phyloP scores from a whole-genome alignment of 53 echinoderm and acorn worm species.

The Luidia sarsii region DNA sequence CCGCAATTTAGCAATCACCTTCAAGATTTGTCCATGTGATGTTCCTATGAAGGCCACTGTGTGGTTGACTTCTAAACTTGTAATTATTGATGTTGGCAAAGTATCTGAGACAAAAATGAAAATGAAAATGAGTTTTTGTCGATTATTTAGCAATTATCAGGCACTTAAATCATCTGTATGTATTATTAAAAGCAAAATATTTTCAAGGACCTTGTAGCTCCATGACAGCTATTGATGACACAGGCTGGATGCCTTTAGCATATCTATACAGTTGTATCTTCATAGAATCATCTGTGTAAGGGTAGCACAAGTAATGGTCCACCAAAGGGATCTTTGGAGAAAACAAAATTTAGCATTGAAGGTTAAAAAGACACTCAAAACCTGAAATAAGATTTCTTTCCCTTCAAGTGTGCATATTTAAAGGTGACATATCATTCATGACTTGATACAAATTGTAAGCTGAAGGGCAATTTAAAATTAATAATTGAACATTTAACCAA shows the following conservation, averaged over 20 bases:
- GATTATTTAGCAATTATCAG: background rate
- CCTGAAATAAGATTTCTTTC: too few relatives aligned
- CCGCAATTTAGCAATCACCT: too few relatives aligned
- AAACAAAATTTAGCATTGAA: too few relatives aligned
- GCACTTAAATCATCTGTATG: background rate
- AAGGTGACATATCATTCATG: too few relatives aligned
- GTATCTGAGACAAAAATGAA: background rate
- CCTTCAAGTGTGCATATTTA: too few relatives aligned
- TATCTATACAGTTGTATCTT: background rate
- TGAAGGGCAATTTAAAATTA: too few relatives aligned
- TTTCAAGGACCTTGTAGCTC: background rate
- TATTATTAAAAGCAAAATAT: background rate
- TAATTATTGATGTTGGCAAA: constrained; percentile 44
- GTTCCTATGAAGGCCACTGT: constrained; percentile 81
- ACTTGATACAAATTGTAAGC: too few relatives aligned
- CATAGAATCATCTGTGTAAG: too few relatives aligned
- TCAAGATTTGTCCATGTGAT: constrained; percentile 62
- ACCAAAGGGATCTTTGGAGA: too few relatives aligned
- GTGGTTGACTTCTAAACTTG: constrained; percentile 48
- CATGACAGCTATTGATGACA: constrained; percentile 14
- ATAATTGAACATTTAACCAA: too few relatives aligned
- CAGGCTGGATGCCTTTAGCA: constrained; percentile 7
- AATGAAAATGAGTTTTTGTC: background rate
- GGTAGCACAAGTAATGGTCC: too few relatives aligned
- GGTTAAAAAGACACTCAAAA: too few relatives aligned